A percentile compares a stretch with the other conserved stretches of the same genome.
phyloP scores from a whole-genome alignment of 1,140 invertebrate genomes.

The Stenopsyche tienmushanensis region DNA sequence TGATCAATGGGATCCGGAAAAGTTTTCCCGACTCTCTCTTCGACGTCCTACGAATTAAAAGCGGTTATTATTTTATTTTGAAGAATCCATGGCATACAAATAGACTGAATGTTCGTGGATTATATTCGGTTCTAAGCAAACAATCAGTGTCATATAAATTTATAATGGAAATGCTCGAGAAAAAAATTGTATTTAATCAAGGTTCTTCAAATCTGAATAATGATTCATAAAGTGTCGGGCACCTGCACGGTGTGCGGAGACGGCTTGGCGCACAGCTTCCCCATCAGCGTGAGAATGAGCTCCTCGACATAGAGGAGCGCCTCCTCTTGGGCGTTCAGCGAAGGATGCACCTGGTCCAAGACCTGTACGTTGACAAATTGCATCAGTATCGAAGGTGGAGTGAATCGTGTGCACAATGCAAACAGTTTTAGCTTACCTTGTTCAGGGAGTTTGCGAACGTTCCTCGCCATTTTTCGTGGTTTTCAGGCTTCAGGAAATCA shows the following conservation, averaged over 20 bases:
- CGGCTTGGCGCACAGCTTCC: constrained; percentile 83
- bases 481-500: constrained; percentile 86
- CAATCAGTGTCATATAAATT: no score
- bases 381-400: no score
- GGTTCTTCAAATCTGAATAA: neutral
- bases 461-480: constrained; percentile 85
- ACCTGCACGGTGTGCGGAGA: constrained; percentile 75
- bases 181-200: neutral
- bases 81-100: no score
- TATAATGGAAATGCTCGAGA: neutral
- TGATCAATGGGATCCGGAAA: constrained; percentile 92
- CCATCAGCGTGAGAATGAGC: constrained; percentile 83
- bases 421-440: no score
- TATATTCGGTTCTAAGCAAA: no score
- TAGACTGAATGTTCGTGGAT: no score
- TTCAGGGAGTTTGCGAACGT: constrained; percentile 78
- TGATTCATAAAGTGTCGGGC: neutral
- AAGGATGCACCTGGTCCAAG: constrained; percentile 86
- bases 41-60: constrained; percentile 81
- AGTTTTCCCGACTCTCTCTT: constrained; percentile 85
- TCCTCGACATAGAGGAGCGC: constrained; percentile 91
- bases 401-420: no score
- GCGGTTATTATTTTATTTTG: no score
- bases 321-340: constrained; percentile 82
- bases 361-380: no score